Evolutionary conservation across 2,888 invertebrate genomes (phyloP), one percentile per base, ranked within the genome.

Genomic region (Orthosia cruda): DNA sequence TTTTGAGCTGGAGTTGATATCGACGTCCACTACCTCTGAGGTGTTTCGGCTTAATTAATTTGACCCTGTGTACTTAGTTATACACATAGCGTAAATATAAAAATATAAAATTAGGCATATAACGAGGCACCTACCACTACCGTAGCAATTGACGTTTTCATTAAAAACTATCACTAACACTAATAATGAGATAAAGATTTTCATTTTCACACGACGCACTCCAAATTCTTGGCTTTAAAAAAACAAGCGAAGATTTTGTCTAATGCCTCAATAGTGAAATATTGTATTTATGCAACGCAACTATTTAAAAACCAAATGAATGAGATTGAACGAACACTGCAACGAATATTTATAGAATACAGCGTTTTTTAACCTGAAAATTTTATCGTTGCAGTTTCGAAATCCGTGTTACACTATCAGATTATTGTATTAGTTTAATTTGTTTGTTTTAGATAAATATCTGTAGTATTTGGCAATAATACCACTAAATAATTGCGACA

Each of bases 371-470:
- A 78, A 78, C 62, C 67, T 26, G 47, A 18, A 79, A 66, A 49
- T n/a, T 5, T 61, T 74, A 80, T 83, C 80, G 16, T 23, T 62
- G 55, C 49, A 64, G 71, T 84, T 84, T 75, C 71, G 81, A 73
- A 80, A 84, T 71, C 12, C 45, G 32, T 58, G 68, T 71, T 80
- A 59, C 12, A 3, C 3, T 72, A 81, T 69, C 80, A 74, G 62
- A 71, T 66, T 58, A 52, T 47, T 26, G 54, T 45, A 45, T 57
- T n/a, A 72, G 15, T 55, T 54, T 4, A 47, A 71, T 62, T 71
- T 80, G 45, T 80, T 80, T 74, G 66, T 74, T 74, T 55, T 66
- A 58, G 80, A 70, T 79, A 69, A n/a, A 16, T 40, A 64, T 12
- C 23, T 45, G 4, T 59, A 55, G 26, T 54, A 54, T 78, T 40